Percentiles rank a stretch among this genome's conserved stretches.
These are phyloP conservation scores for Galeruca laticollis DNA, from an alignment of 2,888 invertebrate genomes.

Conservation along the genomic window DNA sequence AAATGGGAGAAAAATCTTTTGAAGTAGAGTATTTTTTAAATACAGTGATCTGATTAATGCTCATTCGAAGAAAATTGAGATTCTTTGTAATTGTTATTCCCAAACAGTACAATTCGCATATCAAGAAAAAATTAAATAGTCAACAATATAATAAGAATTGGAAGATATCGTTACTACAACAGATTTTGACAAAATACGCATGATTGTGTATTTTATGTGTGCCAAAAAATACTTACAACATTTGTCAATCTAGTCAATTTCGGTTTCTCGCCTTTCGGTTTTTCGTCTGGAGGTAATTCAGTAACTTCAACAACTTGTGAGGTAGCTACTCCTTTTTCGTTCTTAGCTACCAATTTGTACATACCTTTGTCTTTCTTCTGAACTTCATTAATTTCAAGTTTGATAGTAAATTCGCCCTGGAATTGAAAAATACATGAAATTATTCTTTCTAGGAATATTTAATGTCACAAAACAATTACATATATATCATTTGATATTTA, in stretches of 20 bases:
- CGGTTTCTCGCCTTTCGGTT: conserved; percentile 83
- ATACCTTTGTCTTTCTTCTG: conserved; percentile 86
- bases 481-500: neutral
- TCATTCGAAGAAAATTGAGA: too few species aligned
- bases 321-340: conserved; percentile 92
- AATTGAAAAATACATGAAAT: conserved; percentile 41
- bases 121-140: too few species aligned
- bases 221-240: conserved; percentile 70
- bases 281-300: conserved; percentile 82
- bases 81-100: too few species aligned
- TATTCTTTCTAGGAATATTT: conserved; percentile 1
- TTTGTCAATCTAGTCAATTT: conserved; percentile 83
- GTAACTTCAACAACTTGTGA: conserved; percentile 90
- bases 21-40: too few species aligned
- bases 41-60: too few species aligned
- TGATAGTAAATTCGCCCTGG: conserved; percentile 89
- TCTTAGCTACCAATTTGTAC: conserved; percentile 91
- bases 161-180: too few species aligned
- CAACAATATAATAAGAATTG: too few species aligned
- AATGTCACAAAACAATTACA: neutral
- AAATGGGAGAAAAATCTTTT: too few species aligned
- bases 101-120: too few species aligned
- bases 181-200: too few species aligned
- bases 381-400: conserved; percentile 89
- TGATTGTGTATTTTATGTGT: too few species aligned